phyloP scores from a whole-genome alignment of 1,140 invertebrate genomes.

The Sycophaga agraensis region DNA sequence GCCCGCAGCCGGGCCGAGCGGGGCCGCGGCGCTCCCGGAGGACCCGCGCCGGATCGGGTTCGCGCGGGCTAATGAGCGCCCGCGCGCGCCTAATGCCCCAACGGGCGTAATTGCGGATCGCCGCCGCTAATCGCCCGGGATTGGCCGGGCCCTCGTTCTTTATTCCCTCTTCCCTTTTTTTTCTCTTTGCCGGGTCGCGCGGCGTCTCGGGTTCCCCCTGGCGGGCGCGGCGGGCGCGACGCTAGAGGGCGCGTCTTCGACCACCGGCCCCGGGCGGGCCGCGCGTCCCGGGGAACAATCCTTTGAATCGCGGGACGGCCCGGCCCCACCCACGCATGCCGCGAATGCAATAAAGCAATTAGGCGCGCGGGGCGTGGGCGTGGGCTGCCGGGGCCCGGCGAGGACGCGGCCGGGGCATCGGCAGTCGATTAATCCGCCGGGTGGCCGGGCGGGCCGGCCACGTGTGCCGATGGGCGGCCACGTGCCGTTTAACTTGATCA shows the following conservation, averaged over 20 bases:
- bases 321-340: too few relatives aligned
- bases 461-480: conserved; percentile 32
- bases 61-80: too few relatives aligned
- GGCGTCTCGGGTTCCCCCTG: not conserved
- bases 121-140: too few relatives aligned
- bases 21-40: too few relatives aligned
- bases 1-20: too few relatives aligned
- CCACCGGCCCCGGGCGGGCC: too few relatives aligned
- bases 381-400: not conserved
- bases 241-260: not conserved
- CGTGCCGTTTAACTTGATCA: conserved; percentile 61
- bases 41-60: too few relatives aligned
- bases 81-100: too few relatives aligned
- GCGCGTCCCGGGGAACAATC: too few relatives aligned
- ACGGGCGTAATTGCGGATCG: too few relatives aligned
- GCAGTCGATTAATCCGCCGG: conserved; percentile 30
- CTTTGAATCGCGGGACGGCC: not conserved
- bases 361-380: not conserved
- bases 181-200: not conserved
- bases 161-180: too few relatives aligned
- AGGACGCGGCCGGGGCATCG: conserved; percentile 6
- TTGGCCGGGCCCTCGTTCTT: too few relatives aligned
- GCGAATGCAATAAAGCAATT: conserved; percentile 21
- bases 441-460: not conserved
- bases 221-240: not conserved